Evolutionary conservation across 2,113 vertebrate genomes (phyloP), one percentile per base, ranked within the genome.

Genomic region (Phylloscopus trochilus): DNA sequence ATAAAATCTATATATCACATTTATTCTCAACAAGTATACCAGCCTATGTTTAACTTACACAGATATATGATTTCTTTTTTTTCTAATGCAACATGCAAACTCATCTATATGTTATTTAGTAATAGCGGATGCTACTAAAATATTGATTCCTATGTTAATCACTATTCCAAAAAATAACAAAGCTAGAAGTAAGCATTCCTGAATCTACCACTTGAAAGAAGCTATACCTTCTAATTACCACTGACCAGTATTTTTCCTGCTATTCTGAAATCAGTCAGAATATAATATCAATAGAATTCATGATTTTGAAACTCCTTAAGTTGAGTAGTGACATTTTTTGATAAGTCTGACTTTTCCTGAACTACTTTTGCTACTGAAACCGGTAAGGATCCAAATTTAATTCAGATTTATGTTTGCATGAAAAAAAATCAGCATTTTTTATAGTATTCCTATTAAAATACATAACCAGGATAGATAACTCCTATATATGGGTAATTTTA

Each of bases 321-420:
- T 30, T 66, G 14, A 3, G 2, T 59, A 46, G 27, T 0, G 0
- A 26, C 5, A 5, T 1, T 41, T 68, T 60, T 81, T 83, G 2
- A 41, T 17, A 10, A 85, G 7, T 76, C 6, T 1, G 14, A 52
- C 4, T 46, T 44, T 55, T 44, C 11, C 16, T 76, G 37, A 41
- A 47, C 5, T 53, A 24, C 39, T 92, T 83, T 37, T 81, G 33
- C 17, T 73, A 11, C 68, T 41, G 35, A 73, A 52, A 41, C 6
- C 1, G 56, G 19, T 19, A 58, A 75, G 6, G 3, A 55, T 56
- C 37, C 10, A 39, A 2, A 46, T 66, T 66, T 39, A 28, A 41
- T 49, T 70, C 15, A 44, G 11, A 43, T 4, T 21, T 41, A 23
- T 75, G 5, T 59, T 33, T 66, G 2, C 4, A 15, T 52, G 12